A percentile compares a stretch with the other conserved stretches of the same genome.
Evolutionary conservation across 2,797 vertebrate genomes (phyloP).

Genomic region (Amblyraja radiata): DNA sequence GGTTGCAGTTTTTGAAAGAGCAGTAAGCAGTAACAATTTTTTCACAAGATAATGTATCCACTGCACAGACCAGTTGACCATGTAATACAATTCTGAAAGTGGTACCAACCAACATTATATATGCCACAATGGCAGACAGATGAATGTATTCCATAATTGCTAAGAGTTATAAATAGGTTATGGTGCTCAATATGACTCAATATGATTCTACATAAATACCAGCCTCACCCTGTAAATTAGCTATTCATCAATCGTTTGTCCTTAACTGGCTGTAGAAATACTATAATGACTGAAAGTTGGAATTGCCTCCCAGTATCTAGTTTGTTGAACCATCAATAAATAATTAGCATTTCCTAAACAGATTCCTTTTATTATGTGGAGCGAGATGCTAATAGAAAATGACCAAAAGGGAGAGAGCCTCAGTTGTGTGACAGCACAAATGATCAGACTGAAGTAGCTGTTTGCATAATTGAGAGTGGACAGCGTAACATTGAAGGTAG

Average conservation of each 20-base stretch:
- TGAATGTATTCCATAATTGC: background rate
- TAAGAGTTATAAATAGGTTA: background rate
- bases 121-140: background rate
- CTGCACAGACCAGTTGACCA: no score
- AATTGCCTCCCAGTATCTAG: background rate
- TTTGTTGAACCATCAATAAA: background rate
- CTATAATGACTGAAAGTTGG: background rate
- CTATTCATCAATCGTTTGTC: background rate
- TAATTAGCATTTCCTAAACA: background rate
- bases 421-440: no score
- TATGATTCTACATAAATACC: background rate
- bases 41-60: no score
- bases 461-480: background rate
- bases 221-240: background rate
- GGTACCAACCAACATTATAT: no score
- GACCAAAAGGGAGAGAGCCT: background rate
- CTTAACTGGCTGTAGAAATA: background rate
- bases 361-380: background rate
- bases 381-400: background rate
- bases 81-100: no score
- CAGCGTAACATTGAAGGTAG: background rate
- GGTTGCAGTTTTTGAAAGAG: background rate
- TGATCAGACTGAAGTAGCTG: no score
- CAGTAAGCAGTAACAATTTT: background rate
- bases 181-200: no score